These are phyloP conservation scores for Argyra leucocephala DNA, from an alignment of 2,888 invertebrate genomes.

Conservation along the genomic window DNA sequence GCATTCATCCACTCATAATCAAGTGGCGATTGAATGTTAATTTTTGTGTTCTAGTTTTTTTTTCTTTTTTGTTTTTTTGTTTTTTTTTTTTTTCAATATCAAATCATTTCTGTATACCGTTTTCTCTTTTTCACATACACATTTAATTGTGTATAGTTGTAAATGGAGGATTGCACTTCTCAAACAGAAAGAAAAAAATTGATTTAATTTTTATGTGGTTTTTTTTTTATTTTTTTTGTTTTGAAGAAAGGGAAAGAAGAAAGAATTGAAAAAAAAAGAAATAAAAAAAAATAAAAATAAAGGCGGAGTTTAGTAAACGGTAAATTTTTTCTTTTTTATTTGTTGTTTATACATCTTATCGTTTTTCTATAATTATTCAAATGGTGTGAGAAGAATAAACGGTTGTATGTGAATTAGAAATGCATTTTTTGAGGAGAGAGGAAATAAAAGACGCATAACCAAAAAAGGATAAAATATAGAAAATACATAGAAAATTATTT, in stretches of 20 bases:
- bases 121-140: neutral
- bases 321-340: neutral
- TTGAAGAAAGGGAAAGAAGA: neutral
- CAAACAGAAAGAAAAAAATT: too few relatives aligned
- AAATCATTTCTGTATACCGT: neutral
- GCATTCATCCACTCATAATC: too few relatives aligned
- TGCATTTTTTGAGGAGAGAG: neutral
- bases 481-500: too few relatives aligned
- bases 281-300: neutral
- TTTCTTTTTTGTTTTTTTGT: neutral
- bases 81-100: neutral
- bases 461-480: neutral
- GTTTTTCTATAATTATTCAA: too few relatives aligned
- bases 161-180: neutral
- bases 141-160: neutral
- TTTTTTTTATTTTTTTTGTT: too few relatives aligned
- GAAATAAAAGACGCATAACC: neutral
- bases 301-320: neutral
- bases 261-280: neutral
- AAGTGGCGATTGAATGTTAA: neutral
- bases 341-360: too few relatives aligned
- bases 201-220: too few relatives aligned
- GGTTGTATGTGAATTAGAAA: neutral
- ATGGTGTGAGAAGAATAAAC: too few relatives aligned
- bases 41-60: neutral